Base-by-base conservation (phyloP, 2,888 invertebrate genomes). In the Eurois occulta region DNA sequence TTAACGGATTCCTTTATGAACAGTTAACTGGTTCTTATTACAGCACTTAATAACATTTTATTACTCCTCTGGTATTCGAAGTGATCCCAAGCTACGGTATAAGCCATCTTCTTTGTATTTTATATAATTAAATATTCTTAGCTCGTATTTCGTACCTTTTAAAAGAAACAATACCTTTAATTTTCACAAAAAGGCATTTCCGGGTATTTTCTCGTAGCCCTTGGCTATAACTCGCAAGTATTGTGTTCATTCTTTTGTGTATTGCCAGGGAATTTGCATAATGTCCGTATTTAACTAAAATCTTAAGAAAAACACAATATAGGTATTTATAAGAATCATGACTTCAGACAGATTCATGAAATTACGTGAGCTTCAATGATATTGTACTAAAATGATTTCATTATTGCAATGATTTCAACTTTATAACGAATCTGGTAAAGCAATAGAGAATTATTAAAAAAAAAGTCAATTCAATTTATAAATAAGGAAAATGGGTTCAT, bases 21-120 rank as follows among this genome's bases (percentile, higher is more conserved):
- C 62, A 58, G 64, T 58, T 60, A 70, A 38, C 76, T 62, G 21
- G 72, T 60, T 81, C 80, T 78, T 76, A 67, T 72, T 81, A 66
- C 28, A 75, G 52, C 35, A 77, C 55, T 84, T 75, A 38, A 69
- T 78, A 75, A 78, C 66, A 73, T 86, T 84, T 76, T 75, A 83
- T 78, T 78, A 80, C 72, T 69, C 41, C 52, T 72, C 41, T 69
- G 73, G 43, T 66, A 71, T 84, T 81, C 48, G 32, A 67, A 75
- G 75, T 72, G 38, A 77, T 81, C 75, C 55, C 77, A 55, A 68
- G 69, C 77, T 79, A 81, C 75, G 72, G 79, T 77, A 81, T 72
- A 75, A 85, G 78, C 83, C n/a, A 78, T 80, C 72, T 78, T 60
- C 46, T 88, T 90, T 68, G 75, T 78, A 74, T 80, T 77, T 86